Evolutionary conservation across 2,797 vertebrate species (phyloP), one percentile per base, ranked within the genome.

Genomic region (Ambastaia sidthimunki): DNA sequence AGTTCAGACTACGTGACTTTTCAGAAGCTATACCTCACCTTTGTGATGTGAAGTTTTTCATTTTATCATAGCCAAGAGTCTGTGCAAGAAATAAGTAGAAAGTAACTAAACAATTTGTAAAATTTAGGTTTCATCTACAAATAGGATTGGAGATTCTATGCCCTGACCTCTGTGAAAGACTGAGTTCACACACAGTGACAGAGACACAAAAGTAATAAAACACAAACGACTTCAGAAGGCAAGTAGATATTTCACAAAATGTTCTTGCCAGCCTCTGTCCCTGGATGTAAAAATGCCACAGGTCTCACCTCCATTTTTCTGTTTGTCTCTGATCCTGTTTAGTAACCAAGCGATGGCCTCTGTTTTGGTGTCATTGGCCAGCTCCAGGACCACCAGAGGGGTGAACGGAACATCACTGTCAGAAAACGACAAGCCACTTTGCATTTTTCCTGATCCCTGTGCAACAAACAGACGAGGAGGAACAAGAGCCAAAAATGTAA

Each of bases 291-390:
- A 44, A 16, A n/a, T 21, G 77, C 21, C 5, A 69, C 21, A 66
- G 65, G 31, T 28, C 90, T 91, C 85, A 98, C 98, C 98, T 91
- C 96, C 97, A 80, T 94, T 89, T 77, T 92, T 90, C 78, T 97
- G 96, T 70, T 88, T 92, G 82, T 95, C 94, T 85, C 86, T 86
- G 78, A 99, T 96, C 89, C 95, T 94, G 77, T 86, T 90, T 68
- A 94, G 92, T 74, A 99, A 89, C 98, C 98, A 99, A 12, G 92
- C 75, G 82, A 94, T 86, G 28, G 97, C 95, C 88, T 98, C 96
- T 67, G 94, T 87, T 81, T 93, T 95, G 71, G 94, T 90, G 85
- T 95, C 90, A 60, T 93, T 88, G 71, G 93, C 93, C 83, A 99
- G 90, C 83, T 99, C 97, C 87, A 99, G 78, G 73, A 96, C 95